Evolutionary conservation across 2,888 invertebrate genomes (phyloP), one percentile per base, ranked within the genome.

Genomic region (Spodoptera littoralis): DNA sequence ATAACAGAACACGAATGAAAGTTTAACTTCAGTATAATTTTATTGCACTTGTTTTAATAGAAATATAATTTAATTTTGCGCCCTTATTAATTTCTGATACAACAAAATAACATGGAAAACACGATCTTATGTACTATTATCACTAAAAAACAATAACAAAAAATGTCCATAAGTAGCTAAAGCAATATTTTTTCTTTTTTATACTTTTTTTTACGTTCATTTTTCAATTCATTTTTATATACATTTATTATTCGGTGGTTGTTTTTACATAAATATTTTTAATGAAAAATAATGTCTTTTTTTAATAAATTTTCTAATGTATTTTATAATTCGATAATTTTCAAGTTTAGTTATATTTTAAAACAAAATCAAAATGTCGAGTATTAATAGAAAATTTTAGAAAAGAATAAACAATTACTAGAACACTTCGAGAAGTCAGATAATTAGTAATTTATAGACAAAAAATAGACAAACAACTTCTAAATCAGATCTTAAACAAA

Each of bases 91-190:
- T 50, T 36, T 63, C 22, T 60, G 60, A 72, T 76, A 79, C 62
- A 81, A 79, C 79, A 70, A 83, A 80, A 73, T 81, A 81, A 81
- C 81, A 79, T 73, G 64, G 58, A 75, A 71, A 79, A 80, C 75
- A 76, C 73, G 62, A 70, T 52, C 76, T 78, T 78, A 82, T 41
- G 55, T 63, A 54, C 70, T 80, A 80, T 30, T 74, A 79, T 78
- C 76, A 78, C 78, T 78, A 79, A 76, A 75, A 80, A 79, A 36
- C 36, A 73, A 74, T 79, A 82, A 81, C 81, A 18, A 83, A 83
- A 81, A 61, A 65, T 67, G 57, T 60, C 60, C 67, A 67, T 77
- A 79, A 77, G 73, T 77, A 81, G 79, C 75, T 77, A 78, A 74
- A 71, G 78, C 72, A 65, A 66, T 70, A 53, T 64, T 65, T 68